These are phyloP conservation scores for Tenebrio molitor DNA, from an alignment of 1,140 invertebrate genomes.

Conservation along the genomic window DNA sequence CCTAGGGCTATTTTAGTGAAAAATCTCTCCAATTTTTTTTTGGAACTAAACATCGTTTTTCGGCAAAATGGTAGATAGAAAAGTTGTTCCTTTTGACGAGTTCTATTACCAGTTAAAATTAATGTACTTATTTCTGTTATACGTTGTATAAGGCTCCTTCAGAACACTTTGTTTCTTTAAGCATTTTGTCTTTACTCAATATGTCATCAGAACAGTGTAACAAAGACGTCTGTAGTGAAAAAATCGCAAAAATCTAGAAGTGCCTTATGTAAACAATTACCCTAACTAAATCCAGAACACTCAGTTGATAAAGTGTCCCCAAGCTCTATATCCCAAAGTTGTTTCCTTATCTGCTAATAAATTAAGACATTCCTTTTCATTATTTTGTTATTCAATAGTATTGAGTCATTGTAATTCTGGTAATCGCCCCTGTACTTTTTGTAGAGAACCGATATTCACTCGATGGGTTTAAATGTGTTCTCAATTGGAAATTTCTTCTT, in stretches of 20 bases:
- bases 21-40: too few species aligned
- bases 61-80: too few species aligned
- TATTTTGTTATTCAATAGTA: slow-evolving; percentile 37
- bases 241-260: slow-evolving; percentile 27
- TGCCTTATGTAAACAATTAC: slow-evolving; percentile 29
- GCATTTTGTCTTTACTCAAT: slow-evolving; percentile 27
- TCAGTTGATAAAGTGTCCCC: slow-evolving; percentile 31
- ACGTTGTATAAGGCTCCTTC: slow-evolving; percentile 14
- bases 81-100: too few species aligned
- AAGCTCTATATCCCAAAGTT: slow-evolving; percentile 32
- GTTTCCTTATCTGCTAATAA: slow-evolving; percentile 34
- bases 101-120: too few species aligned
- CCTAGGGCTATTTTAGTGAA: too few species aligned
- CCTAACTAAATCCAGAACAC: slow-evolving; percentile 30
- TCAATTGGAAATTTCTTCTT: background rate
- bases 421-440: too few species aligned
- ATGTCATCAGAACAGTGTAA: background rate
- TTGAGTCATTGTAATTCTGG: too few species aligned
- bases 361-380: slow-evolving; percentile 34
- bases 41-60: too few species aligned
- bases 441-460: background rate
- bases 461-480: background rate
- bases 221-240: slow-evolving; percentile 7
- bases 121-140: too few species aligned
- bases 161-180: slow-evolving; percentile 28